Base-by-base conservation (phyloP, 2,888 invertebrate genomes). In the Pseudococcus jackbeardsleyi region DNA sequence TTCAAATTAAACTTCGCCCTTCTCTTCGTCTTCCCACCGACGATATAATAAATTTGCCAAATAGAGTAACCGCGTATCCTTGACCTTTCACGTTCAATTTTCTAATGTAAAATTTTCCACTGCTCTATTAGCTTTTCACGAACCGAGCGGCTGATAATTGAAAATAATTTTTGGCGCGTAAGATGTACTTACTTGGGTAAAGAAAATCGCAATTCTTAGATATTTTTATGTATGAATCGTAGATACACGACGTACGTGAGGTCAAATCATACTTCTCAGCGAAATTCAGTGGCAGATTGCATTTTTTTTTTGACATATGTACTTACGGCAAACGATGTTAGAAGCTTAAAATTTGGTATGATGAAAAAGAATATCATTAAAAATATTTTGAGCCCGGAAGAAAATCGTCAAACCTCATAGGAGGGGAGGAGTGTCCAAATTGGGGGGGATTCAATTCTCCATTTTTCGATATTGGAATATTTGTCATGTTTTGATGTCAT, bases 101-200 rank as follows among this genome's bases (percentile, higher is more conserved):
- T 33, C 17, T 8, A 33, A 72, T 17, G 72, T 72, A 15, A 72
- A 72, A 72, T 72, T 72, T 72, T 72, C 72, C 72, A 72, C 72
- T 26, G 72, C 72, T 33, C 1, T 12, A 17, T 33, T 72, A 17
- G 17, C 17, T 72, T 72, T 72, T 72, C 72, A 72, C 72, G 72
- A 17, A 72, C 39, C 33, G 17, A 72, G 0, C 72, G 72, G 72
- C 72, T 72, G 72, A 72, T 72, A 72, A 72, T 72, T 72, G 72
- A 33, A 72, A 72, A 39, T 33, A 72, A 72, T 72, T 72, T 72
- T 72, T 39, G 33, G 39, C 72, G 12, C 33, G 72, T 72, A 33
- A 15, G 64, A 64, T n/a, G n/a, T n/a, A n/a, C 59, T 19, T 59
- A n/a, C 59, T 64, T n/a, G n/a, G n/a, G n/a, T 0, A 54, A 64